Evolutionary conservation across 2,113 vertebrate genomes (phyloP).

Genomic region (Anas platyrhynchos): DNA sequence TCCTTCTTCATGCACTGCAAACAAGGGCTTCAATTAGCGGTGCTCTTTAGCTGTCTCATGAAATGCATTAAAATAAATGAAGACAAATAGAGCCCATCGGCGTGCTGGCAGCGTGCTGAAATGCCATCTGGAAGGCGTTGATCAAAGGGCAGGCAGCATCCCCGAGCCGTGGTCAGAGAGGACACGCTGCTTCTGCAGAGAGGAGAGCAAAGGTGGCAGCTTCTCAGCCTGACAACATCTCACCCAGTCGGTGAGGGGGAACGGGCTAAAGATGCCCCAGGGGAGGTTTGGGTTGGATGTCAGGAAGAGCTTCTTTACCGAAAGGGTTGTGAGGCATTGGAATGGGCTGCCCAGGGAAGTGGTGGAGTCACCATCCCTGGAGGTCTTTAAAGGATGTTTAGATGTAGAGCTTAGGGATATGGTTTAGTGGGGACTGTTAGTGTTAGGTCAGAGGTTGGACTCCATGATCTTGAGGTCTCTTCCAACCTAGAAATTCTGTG

Average conservation of each 20-base stretch:
- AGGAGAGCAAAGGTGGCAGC: not conserved
- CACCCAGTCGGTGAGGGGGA: not conserved
- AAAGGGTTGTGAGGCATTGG: too few species aligned
- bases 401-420: too few species aligned
- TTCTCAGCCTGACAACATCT: not conserved
- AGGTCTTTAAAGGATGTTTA: too few species aligned
- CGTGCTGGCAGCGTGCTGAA: not conserved
- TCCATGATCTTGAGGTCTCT: too few species aligned
- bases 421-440: too few species aligned
- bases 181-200: fast-evolving
- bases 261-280: too few species aligned
- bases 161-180: not conserved
- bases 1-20: not conserved
- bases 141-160: not conserved
- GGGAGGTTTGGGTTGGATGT: too few species aligned
- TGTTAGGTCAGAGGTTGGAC: too few species aligned
- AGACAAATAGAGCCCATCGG: not conserved
- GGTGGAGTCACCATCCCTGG: too few species aligned
- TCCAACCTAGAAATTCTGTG: too few species aligned
- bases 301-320: too few species aligned
- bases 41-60: not conserved
- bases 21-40: not conserved
- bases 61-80: not conserved
- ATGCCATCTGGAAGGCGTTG: not conserved
- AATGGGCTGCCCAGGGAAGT: too few species aligned